Conservation (phyloP, 2,888 invertebrate species). For the Mesorhabditis spiculigera region DNA sequence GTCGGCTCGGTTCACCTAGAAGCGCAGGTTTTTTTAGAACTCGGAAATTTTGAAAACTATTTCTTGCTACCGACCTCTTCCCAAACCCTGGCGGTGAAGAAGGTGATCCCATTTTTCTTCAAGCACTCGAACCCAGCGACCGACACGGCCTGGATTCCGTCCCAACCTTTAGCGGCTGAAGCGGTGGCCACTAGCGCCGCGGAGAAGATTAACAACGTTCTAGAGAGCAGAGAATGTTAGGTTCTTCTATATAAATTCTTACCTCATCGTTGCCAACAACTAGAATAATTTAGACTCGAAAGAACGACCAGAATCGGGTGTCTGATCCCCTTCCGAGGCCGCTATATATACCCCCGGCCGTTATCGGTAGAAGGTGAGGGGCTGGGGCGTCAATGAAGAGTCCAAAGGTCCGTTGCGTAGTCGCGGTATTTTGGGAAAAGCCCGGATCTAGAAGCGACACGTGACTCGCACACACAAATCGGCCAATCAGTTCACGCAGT, state of each 20-base stretch:
- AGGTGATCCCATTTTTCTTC: constrained; percentile 11
- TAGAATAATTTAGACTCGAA: no score
- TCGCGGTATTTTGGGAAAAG: no score
- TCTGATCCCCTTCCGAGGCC: no score
- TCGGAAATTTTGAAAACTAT: neutral
- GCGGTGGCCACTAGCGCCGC: neutral
- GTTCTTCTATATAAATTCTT: neutral
- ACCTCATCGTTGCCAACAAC: neutral
- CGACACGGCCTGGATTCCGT: constrained; percentile 14
- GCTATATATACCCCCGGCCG: no score
- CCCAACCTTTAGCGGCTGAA: neutral
- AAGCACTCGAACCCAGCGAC: constrained; percentile 16
- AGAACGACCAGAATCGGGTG: no score
- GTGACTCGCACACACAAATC: no score
- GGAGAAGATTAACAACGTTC: neutral
- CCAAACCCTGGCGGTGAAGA: constrained; percentile 21
- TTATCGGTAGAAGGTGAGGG: no score
- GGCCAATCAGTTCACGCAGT: no score
- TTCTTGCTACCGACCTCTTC: constrained; percentile 9
- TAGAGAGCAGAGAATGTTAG: neutral
- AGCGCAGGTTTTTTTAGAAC: neutral
- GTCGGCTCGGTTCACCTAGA: constrained; percentile 9
- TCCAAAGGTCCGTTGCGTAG: no score
- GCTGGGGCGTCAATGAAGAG: no score
- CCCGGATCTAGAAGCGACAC: no score